These are phyloP conservation scores for Torymus auratus DNA, from an alignment of 2,888 invertebrate genomes.

Conservation along the genomic window DNA sequence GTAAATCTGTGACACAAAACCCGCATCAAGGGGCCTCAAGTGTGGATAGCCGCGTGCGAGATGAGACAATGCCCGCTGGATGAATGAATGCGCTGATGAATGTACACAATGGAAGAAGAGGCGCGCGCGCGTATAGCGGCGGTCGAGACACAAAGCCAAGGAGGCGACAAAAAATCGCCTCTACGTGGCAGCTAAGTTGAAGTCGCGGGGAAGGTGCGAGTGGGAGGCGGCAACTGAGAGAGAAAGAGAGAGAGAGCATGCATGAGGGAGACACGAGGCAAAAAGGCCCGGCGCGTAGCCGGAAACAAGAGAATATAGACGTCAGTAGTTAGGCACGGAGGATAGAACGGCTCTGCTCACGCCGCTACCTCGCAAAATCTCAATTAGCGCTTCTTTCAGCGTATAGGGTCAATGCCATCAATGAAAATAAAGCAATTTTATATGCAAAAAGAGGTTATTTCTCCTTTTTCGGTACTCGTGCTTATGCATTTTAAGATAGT, in stretches of 20 bases:
- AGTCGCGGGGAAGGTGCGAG: slow-evolving; percentile 45
- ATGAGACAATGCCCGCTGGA: slow-evolving; percentile 74
- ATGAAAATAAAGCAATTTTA: background rate
- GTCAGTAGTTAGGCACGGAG: slow-evolving; percentile 32
- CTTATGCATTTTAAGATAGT: too few species aligned
- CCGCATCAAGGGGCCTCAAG: slow-evolving; percentile 67
- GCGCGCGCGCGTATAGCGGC: slow-evolving; percentile 66
- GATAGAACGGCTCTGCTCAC: slow-evolving; percentile 17
- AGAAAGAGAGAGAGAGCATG: slow-evolving; percentile 2
- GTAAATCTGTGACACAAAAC: slow-evolving; percentile 62
- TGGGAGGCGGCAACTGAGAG: slow-evolving; percentile 27
- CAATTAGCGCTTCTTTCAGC: slow-evolving; percentile 44
- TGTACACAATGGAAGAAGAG: slow-evolving; percentile 73
- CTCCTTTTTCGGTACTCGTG: too few species aligned
- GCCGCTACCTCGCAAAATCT: slow-evolving; percentile 29
- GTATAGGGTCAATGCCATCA: background rate
- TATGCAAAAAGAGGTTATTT: too few species aligned
- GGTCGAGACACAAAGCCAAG: slow-evolving; percentile 67
- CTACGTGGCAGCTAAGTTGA: slow-evolving; percentile 53
- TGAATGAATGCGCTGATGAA: slow-evolving; percentile 76
- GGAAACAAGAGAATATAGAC: slow-evolving; percentile 55
- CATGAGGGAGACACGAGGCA: slow-evolving; percentile 1
- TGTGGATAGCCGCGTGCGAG: slow-evolving; percentile 69
- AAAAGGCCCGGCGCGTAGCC: slow-evolving; percentile 27
- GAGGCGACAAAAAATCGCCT: slow-evolving; percentile 69